phyloP scores from a whole-genome alignment of 2,113 vertebrate genomes.

The Macrotis lagotis region DNA sequence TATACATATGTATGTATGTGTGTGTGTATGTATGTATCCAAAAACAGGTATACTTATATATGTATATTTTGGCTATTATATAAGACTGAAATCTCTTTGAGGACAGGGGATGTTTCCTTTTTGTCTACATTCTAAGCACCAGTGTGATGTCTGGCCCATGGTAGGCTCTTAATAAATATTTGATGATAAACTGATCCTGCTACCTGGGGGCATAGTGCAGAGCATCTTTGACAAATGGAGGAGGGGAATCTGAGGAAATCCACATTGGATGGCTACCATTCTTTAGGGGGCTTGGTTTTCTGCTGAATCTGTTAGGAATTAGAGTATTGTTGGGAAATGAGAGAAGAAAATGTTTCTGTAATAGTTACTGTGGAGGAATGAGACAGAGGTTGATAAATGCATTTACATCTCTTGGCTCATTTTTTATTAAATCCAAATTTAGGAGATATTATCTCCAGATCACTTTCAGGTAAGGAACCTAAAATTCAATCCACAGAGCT shows the following conservation, averaged over 20 bases:
- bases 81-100: background rate
- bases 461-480: conserved; percentile 41
- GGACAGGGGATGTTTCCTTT: background rate
- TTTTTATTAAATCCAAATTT: conserved; percentile 34
- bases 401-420: conserved; percentile 44
- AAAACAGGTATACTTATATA: background rate
- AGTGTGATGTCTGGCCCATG: background rate
- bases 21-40: background rate
- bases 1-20: background rate
- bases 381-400: background rate
- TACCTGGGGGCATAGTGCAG: background rate
- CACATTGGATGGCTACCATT: background rate
- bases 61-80: background rate
- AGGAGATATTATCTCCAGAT: background rate
- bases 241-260: background rate
- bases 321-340: background rate
- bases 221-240: background rate
- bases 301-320: background rate
- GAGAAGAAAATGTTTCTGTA: background rate
- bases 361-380: background rate
- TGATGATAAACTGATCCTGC: background rate
- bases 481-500: conserved; percentile 40
- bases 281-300: too few species aligned
- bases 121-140: background rate
- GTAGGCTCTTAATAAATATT: background rate